Evolutionary conservation across 1,140 invertebrate genomes (phyloP), one percentile per base, ranked within the genome.

Genomic region (Anastrepha ludens): DNA sequence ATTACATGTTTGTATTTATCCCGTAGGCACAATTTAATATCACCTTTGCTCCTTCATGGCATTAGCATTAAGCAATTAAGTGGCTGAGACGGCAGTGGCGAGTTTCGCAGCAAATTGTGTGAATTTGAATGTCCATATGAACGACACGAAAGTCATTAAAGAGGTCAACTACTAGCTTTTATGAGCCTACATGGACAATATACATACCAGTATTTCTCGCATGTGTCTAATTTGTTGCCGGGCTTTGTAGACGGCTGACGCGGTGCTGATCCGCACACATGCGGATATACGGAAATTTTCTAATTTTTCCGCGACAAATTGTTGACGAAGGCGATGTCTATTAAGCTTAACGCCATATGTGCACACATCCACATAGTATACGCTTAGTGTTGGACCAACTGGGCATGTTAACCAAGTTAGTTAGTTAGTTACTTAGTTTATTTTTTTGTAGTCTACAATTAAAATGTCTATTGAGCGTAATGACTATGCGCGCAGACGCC

Each of bases 1-100:
- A 11, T 55, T 29, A 29, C 29, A 29, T 29, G 1, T 29, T 29
- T 29, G 29, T 29, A 47, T n/a, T 17, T 11, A 44, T 44, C 13
- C 44, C 41, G 15, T 74, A 74, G 67, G 41, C 6, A 74, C 44
- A 44, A 74, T 74, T 74, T 47, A 2, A 41, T 44, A 74, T 74
- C 67, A 74, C 67, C 67, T 74, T 41, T 74, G 67, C 67, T 74
- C 67, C 41, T 74, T 74, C 39, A 47, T 41, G 41, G 41, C 41
- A 74, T 17, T 74, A 47, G 44, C 67, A 74, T 11, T 13, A 39
- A 47, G 39, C 67, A 44, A 74, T 74, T 74, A 74, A 74, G 67
- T 44, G 41, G 67, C 41, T n/a, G n/a, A 74, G 67, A n/a, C 44
- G 67, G 44, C 4, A 44, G 41, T 74, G 11, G 44, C 41, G 41